These are phyloP conservation scores for Leucophenga maculata DNA, from an alignment of 2,888 invertebrate genomes.

Conservation along the genomic window DNA sequence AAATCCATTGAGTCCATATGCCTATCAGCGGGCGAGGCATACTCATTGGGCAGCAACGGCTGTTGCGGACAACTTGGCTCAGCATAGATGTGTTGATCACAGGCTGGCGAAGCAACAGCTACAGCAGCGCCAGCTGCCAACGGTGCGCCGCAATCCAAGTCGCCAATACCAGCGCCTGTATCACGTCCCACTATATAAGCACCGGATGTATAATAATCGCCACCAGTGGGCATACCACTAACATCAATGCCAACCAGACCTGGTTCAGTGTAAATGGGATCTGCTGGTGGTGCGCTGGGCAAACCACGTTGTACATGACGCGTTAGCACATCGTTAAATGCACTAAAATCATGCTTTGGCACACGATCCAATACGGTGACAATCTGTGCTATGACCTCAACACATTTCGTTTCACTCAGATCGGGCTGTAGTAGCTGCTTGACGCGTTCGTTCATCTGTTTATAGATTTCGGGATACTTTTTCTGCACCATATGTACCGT, in stretches of 20 bases:
- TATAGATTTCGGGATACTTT: slow-evolving; percentile 63
- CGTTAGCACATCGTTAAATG: slow-evolving; percentile 61
- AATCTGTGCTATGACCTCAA: slow-evolving; percentile 60
- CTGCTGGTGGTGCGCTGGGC: slow-evolving; percentile 49
- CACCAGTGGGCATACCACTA: slow-evolving; percentile 6
- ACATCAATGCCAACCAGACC: slow-evolving; percentile 46
- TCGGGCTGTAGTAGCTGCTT: slow-evolving; percentile 53
- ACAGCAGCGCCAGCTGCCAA: slow-evolving; percentile 19
- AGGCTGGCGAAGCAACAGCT: slow-evolving; percentile 4
- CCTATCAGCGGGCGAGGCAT: slow-evolving; percentile 63
- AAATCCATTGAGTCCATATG: slow-evolving; percentile 53
- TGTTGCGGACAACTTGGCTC: slow-evolving; percentile 64
- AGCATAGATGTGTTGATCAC: slow-evolving; percentile 66
- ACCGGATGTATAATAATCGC: slow-evolving; percentile 43
- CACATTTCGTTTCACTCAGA: slow-evolving; percentile 59
- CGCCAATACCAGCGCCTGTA: neutral
- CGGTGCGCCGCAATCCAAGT: neutral
- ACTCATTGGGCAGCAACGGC: slow-evolving; percentile 63
- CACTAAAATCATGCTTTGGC: slow-evolving; percentile 58
- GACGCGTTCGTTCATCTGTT: slow-evolving; percentile 53
- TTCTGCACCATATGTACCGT: slow-evolving; percentile 56
- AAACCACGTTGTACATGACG: slow-evolving; percentile 56
- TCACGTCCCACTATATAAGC: slow-evolving; percentile 32
- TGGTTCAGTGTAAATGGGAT: slow-evolving; percentile 64
- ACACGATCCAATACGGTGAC: slow-evolving; percentile 55